A percentile compares a stretch with the other conserved stretches of the same genome.
phyloP scores from a whole-genome alignment of 1,140 invertebrate species.

The Apocrypta bakeri region DNA sequence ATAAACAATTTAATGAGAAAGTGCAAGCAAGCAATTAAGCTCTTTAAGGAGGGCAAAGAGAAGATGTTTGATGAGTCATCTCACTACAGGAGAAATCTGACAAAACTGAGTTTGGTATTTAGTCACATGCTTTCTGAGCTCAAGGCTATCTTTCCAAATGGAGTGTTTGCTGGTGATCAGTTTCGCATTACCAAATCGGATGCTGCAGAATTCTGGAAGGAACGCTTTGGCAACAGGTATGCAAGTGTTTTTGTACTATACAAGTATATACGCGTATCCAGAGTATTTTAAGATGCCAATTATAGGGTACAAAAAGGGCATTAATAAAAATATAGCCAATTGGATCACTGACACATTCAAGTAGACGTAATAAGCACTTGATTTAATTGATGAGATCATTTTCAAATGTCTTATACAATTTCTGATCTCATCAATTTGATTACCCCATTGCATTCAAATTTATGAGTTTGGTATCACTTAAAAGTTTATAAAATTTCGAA shows the following conservation, averaged over 20 bases:
- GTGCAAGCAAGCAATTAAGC: constrained; percentile 98
- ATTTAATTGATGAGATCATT: constrained; percentile 31
- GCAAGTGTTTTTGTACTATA: constrained; percentile 11
- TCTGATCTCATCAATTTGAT: constrained; percentile 12
- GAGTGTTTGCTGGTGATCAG: constrained; percentile 95
- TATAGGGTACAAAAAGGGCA: not conserved
- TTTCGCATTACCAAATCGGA: constrained; percentile 99
- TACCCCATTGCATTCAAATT: not conserved
- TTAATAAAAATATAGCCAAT: constrained; percentile 19
- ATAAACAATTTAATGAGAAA: constrained; percentile 98
- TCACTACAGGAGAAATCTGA: constrained; percentile 95
- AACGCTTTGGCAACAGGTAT: constrained; percentile 96
- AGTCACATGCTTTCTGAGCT: constrained; percentile 99
- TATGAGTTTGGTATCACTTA: not conserved
- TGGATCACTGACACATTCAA: constrained; percentile 12
- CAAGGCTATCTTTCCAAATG: constrained; percentile 98
- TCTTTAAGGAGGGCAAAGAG: constrained; percentile 99
- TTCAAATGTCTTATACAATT: not conserved
- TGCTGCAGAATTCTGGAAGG: constrained; percentile 98
- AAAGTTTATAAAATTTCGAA: not conserved
- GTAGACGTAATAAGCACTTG: constrained; percentile 23
- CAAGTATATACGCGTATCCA: not conserved
- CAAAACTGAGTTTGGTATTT: constrained; percentile 98
- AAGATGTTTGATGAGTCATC: constrained; percentile 99
- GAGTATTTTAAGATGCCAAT: not conserved